Evolutionary conservation across 2,113 vertebrate species (phyloP).

Genomic region (Eupsittula cactorum): DNA sequence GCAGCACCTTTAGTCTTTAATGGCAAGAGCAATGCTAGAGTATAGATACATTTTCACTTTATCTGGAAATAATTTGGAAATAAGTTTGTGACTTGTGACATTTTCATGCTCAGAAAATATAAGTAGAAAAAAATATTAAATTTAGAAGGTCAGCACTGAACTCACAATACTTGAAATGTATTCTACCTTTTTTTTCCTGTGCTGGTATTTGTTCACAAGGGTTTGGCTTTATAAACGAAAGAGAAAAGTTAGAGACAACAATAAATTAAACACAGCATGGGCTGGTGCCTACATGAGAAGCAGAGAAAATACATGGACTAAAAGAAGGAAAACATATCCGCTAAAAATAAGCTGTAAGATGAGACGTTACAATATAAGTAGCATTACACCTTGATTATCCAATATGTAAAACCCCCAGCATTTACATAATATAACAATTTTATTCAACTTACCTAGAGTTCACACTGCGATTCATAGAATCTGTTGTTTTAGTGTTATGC

Average conservation of each 20-base stretch:
- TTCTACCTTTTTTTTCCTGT: not conserved
- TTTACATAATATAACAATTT: not conserved
- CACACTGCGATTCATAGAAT: not conserved
- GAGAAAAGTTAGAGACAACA: not conserved
- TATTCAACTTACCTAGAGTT: not conserved
- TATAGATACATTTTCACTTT: not conserved
- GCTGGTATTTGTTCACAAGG: not conserved
- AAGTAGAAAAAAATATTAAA: not conserved
- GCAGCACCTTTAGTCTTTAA: conserved; percentile 77
- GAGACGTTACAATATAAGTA: not conserved
- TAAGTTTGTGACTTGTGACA: not conserved
- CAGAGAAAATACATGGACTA: not conserved
- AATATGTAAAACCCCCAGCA: accelerated
- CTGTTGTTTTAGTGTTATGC: not conserved
- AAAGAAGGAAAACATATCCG: not conserved
- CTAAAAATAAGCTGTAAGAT: not conserved
- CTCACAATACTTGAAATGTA: not conserved
- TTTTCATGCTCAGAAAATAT: not conserved
- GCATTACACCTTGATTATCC: not conserved
- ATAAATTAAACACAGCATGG: not conserved
- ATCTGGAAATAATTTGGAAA: not conserved
- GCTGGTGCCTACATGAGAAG: not conserved
- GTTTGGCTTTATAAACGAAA: not conserved
- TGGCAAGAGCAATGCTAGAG: not conserved
- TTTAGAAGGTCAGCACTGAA: not conserved